These are phyloP conservation scores for Drosophila miranda DNA, from an alignment of 1,140 invertebrate species.

Conservation along the genomic window DNA sequence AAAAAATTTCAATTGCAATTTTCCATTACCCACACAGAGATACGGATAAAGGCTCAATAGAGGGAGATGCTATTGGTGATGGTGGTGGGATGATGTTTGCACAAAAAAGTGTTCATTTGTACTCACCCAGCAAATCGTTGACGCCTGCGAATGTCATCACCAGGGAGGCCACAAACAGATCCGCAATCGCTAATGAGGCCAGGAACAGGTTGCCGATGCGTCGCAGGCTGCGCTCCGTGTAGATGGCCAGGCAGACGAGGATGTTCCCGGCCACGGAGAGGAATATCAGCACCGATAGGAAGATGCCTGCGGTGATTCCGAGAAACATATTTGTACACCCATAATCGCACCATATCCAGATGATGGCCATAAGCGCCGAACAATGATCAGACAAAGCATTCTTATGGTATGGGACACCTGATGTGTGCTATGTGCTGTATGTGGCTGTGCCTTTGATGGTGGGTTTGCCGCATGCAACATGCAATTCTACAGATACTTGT, in stretches of 20 bases:
- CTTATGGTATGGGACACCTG: conserved; percentile 28
- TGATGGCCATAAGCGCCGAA: conserved; percentile 20
- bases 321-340: conserved; percentile 44
- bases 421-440: background rate
- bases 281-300: conserved; percentile 94
- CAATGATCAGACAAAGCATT: conserved; percentile 64
- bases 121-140: conserved; percentile 89
- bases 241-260: conserved; percentile 97
- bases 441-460: conserved; percentile 15
- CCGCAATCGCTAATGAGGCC: conserved; percentile 96
- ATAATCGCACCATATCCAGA: conserved; percentile 26
- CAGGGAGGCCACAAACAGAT: conserved; percentile 96
- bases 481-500: conserved; percentile 62
- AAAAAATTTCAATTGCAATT: conserved; percentile 76
- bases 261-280: conserved; percentile 97
- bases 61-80: too few species aligned
- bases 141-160: conserved; percentile 96
- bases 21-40: conserved; percentile 40
- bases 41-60: too few species aligned
- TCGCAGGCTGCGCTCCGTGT: conserved; percentile 95
- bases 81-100: too few species aligned
- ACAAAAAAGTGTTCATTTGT: conserved; percentile 5
- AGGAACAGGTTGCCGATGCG: conserved; percentile 97
- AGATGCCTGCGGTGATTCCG: conserved; percentile 86
- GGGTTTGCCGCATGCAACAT: conserved; percentile 55